Base-by-base conservation (phyloP, 2,888 invertebrate genomes). In the Gerris lacustris region DNA sequence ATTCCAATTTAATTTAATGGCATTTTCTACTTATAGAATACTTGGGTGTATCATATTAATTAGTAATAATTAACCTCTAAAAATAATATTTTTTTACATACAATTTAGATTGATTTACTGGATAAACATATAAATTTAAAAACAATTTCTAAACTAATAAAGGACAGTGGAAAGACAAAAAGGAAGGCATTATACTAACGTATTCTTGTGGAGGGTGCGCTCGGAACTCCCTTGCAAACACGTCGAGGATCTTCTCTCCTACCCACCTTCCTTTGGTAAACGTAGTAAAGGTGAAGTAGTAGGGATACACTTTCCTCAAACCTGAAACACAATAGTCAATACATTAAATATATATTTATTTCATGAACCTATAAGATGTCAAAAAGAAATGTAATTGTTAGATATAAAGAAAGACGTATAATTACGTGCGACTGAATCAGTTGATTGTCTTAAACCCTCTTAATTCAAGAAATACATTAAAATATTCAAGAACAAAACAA, bases 181-280 rank as follows among this genome's bases (percentile, higher is more conserved):
- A 31, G 31, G 31, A 31, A 31, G 31, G 4, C 4, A 31, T 31
- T 64, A 64, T 73, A 79, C 81, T 81, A 77, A 83, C 83, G 82
- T 94, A 94, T 81, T 94, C 92, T 75, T 94, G 93, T 0, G 92
- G 92, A 0, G 94, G 93, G 81, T 94, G 94, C n/a, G 94, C 92
- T 63, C 94, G 85, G 81, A 97, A 97, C 82, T 97, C 96, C 71
- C 91, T 84, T 7, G 91, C 90, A 82, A 96, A 96, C 43, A 97
- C 93, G 78, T 96, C 95, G 75, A 94, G 84, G 76, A 97, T 91
- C 80, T 90, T 90, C 81, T 93, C 92, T 5, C 95, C 96, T 5
- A 95, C 93, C 96, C 96, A 97, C 77, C 96, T 86, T 7, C 95
- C 94, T 83, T 97, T 97, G 73, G 94, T 94, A 83, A 94, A 96